Percentiles rank a stretch among this genome's conserved stretches.
Evolutionary conservation across 1,140 invertebrate genomes (phyloP).

Genomic region (Cyrtorhinus lividipennis): DNA sequence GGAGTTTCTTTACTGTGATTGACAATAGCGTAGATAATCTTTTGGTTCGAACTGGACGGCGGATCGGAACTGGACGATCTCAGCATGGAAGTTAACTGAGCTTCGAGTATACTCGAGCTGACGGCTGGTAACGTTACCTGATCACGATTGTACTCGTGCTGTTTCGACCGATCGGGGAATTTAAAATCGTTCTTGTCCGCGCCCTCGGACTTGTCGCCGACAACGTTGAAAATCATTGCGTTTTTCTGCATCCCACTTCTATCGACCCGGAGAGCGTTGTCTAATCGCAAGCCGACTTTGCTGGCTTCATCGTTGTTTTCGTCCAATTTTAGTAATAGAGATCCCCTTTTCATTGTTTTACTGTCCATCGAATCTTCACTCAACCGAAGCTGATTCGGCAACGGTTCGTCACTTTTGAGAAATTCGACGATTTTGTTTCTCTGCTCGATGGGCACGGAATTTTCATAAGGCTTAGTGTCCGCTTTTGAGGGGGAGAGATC

Average conservation of each 20-base stretch:
- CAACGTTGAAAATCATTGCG: background rate
- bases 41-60: constrained; percentile 7
- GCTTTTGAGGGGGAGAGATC: background rate
- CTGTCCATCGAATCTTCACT: too few relatives aligned
- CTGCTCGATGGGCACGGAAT: background rate
- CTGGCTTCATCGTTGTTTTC: background rate
- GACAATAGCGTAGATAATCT: constrained; percentile 16
- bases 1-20: constrained; percentile 11
- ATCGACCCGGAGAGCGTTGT: background rate
- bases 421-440: background rate
- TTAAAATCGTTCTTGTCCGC: background rate
- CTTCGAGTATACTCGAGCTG: constrained; percentile 25
- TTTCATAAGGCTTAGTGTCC: background rate
- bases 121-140: constrained; percentile 2
- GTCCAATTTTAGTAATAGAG: background rate
- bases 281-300: background rate
- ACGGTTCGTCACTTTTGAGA: background rate
- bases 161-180: background rate
- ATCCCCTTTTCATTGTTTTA: background rate
- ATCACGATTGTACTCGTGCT: background rate
- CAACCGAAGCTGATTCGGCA: too few relatives aligned
- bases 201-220: background rate
- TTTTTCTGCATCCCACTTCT: background rate
- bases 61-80: constrained; percentile 8
- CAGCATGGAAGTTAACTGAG: constrained; percentile 22